Percentiles rank a stretch among this genome's conserved stretches.
Evolutionary conservation across 2,797 vertebrate genomes (phyloP).

Genomic region (Pangasius larnaudii): DNA sequence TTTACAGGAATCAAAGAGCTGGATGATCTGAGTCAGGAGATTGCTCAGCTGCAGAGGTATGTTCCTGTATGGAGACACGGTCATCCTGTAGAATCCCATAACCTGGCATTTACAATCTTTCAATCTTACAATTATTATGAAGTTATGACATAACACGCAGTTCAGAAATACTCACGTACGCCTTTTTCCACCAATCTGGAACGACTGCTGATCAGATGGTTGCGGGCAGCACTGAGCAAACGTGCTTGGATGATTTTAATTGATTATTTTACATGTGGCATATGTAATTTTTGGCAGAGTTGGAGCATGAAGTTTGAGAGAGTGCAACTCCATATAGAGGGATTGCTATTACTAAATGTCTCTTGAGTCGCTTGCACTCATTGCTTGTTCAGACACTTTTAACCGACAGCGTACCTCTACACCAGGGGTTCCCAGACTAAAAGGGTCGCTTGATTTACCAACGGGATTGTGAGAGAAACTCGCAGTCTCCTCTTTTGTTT

Average conservation of each 20-base stretch:
- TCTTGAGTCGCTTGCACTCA: neutral
- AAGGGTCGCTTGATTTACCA: neutral
- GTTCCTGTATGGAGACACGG: neutral
- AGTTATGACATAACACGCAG: no score
- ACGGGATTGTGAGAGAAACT: neutral
- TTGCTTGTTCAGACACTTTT: neutral
- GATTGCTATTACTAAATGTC: neutral
- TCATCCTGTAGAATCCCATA: neutral
- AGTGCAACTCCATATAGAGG: neutral
- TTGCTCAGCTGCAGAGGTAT: conserved; percentile 93
- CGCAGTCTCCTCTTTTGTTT: neutral
- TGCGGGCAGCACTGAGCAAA: neutral
- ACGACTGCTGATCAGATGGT: neutral
- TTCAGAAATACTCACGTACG: neutral
- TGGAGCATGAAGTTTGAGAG: neutral
- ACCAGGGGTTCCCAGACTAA: neutral
- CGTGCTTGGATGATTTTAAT: neutral
- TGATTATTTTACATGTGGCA: neutral
- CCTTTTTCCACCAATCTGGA: neutral
- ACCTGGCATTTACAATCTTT: neutral
- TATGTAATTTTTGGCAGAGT: neutral
- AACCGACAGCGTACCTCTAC: neutral
- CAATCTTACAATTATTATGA: neutral
- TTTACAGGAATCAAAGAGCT: conserved; percentile 95
- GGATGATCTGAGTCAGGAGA: conserved; percentile 95